Conservation (phyloP, 2,797 vertebrate species). For the Sphenodon punctatus region DNA sequence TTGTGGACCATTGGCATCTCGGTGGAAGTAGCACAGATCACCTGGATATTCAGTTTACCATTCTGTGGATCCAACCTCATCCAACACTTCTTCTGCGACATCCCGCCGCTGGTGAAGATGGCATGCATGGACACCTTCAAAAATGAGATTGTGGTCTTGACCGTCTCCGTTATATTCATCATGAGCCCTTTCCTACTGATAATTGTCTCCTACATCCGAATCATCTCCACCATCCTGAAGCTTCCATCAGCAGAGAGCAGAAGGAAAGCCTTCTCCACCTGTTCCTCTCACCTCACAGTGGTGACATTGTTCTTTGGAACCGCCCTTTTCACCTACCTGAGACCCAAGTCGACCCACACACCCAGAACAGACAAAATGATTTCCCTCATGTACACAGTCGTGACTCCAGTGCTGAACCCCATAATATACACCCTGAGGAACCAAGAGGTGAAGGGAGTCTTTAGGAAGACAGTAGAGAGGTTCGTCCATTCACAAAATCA, state of each 20-base stretch:
- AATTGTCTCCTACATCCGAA: conserved; percentile 21
- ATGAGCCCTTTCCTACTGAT: conserved; percentile 44
- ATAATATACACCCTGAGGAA: not conserved
- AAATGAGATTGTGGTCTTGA: not conserved
- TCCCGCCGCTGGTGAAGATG: conserved; percentile 45
- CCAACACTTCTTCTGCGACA: conserved; percentile 62
- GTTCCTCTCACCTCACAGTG: conserved; percentile 50
- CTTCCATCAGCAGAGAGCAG: conserved; percentile 40
- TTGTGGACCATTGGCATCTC: conserved; percentile 36
- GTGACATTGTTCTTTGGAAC: conserved; percentile 60
- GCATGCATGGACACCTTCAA: conserved; percentile 43
- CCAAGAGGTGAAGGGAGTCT: not conserved
- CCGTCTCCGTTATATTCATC: conserved; percentile 13
- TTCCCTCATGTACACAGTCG: conserved; percentile 42
- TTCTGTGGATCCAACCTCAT: conserved; percentile 56
- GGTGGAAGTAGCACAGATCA: conserved; percentile 20
- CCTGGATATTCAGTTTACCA: conserved; percentile 32
- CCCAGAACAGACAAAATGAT: conserved; percentile 42
- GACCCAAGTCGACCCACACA: conserved; percentile 15
- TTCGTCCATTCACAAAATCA: not conserved
- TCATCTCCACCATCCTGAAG: conserved; percentile 26
- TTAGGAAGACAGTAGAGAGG: not conserved
- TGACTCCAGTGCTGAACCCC: conserved; percentile 13
- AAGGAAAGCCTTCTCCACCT: conserved; percentile 42
- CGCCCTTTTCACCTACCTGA: conserved; percentile 44